Conservation (phyloP, 2,113 vertebrate species). For the Periophthalmus modestus region DNA sequence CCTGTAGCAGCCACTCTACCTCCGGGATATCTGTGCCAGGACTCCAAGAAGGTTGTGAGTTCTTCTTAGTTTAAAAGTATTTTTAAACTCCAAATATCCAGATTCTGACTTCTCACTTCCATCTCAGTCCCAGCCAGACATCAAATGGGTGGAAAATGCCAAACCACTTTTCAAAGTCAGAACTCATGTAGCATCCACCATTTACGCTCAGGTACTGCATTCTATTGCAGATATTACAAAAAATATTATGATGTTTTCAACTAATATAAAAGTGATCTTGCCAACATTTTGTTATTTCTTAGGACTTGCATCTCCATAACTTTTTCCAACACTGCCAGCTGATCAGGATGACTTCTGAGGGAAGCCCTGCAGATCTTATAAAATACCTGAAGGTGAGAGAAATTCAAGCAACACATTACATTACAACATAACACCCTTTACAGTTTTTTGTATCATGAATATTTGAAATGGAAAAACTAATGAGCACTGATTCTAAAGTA, state of each 20-base stretch:
- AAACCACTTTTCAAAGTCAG: conserved; percentile 91
- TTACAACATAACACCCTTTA: neutral
- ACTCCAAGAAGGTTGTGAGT: conserved; percentile 80
- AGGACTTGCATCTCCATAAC: conserved; percentile 95
- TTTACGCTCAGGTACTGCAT: conserved; percentile 88
- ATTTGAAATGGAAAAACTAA: too few relatives aligned
- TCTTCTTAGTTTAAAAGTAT: neutral
- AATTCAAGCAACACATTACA: neutral
- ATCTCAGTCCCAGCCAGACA: conserved; percentile 77
- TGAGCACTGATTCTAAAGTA: too few relatives aligned
- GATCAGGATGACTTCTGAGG: conserved; percentile 82
- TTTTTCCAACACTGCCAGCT: conserved; percentile 95
- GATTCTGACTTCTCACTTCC: neutral
- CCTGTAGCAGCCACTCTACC: conserved; percentile 87
- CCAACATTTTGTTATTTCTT: conserved; percentile 4
- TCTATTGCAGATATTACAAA: too few relatives aligned
- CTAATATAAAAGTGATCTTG: too few relatives aligned
- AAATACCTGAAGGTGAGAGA: conserved; percentile 91
- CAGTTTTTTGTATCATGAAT: too few relatives aligned
- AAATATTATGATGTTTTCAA: neutral
- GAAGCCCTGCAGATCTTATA: conserved; percentile 86
- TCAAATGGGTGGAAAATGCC: conserved; percentile 95
- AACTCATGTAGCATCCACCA: conserved; percentile 88
- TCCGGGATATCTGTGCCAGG: conserved; percentile 85
- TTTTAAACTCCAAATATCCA: neutral